Percentiles rank a stretch among this genome's conserved stretches.
phyloP scores from a whole-genome alignment of 2,888 invertebrate genomes.

The Resseliella maxima region DNA sequence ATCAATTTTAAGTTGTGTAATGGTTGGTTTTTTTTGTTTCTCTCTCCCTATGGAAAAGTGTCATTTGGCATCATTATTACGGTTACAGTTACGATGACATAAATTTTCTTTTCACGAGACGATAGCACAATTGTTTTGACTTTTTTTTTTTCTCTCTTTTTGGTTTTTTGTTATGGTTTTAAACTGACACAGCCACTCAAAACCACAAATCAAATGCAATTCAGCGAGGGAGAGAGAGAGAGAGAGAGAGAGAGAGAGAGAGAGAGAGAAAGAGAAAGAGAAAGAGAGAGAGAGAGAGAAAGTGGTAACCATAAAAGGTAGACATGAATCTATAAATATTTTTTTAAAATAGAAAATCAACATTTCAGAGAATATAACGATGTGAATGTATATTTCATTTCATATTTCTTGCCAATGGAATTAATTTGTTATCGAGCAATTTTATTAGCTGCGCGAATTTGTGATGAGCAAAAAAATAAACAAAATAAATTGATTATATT shows the following conservation, averaged over 20 bases:
- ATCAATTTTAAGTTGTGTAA: slow-evolving; percentile 39
- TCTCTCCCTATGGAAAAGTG: not conserved
- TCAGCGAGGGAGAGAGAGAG: not conserved
- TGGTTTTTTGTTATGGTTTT: not conserved
- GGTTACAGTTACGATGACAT: slow-evolving; percentile 32
- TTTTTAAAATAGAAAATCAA: no score
- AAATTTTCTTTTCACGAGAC: not conserved
- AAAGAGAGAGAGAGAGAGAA: no score
- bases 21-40: not conserved
- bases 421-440: not conserved
- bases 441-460: not conserved
- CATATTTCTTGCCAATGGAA: slow-evolving; percentile 20
- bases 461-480: no score
- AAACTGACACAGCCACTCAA: slow-evolving; percentile 19
- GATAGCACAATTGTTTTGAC: not conserved
- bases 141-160: not conserved
- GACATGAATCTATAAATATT: no score
- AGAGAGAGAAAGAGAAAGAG: no score
- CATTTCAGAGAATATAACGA: not conserved
- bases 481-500: no score
- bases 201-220: slow-evolving; percentile 43
- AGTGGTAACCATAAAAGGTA: no score
- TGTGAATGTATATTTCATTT: not conserved
- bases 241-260: not conserved
- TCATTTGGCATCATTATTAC: slow-evolving; percentile 30